A percentile compares a stretch with the other conserved stretches of the same genome.
phyloP scores from a whole-genome alignment of 2,888 invertebrate species.

The Eilema caniola region DNA sequence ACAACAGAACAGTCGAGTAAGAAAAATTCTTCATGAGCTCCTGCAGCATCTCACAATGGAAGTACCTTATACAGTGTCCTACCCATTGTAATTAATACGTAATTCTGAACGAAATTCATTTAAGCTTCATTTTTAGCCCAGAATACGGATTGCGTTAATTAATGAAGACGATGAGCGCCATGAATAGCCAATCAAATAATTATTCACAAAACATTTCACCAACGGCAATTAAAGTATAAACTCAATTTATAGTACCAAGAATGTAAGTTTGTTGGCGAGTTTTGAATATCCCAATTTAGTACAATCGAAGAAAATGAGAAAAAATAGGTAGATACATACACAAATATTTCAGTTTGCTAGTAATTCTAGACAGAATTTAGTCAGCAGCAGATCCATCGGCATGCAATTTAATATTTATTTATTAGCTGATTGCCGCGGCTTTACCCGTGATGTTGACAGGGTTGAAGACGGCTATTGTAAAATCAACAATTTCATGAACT shows the following conservation, averaged over 20 bases:
- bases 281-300: slow-evolving; percentile 36
- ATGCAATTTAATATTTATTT: too few species aligned
- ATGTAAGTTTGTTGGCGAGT: slow-evolving; percentile 40
- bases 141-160: slow-evolving; percentile 6
- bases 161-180: slow-evolving; percentile 35
- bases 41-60: neutral
- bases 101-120: neutral
- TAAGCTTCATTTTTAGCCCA: neutral
- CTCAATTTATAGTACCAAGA: slow-evolving; percentile 49
- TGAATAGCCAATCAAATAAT: slow-evolving; percentile 63
- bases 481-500: too few species aligned
- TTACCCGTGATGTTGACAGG: too few species aligned
- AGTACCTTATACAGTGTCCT: neutral
- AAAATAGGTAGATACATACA: too few species aligned
- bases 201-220: slow-evolving; percentile 57
- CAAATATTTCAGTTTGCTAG: too few species aligned
- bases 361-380: too few species aligned
- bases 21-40: neutral
- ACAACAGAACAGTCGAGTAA: too few species aligned
- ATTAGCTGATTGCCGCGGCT: too few species aligned
- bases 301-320: neutral
- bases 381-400: too few species aligned
- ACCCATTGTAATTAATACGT: neutral
- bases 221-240: slow-evolving; percentile 42
- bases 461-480: too few species aligned